A percentile compares a stretch with the other conserved stretches of the same genome.
phyloP scores from a whole-genome alignment of 2,888 invertebrate species.

The Chelonus formosanus region DNA sequence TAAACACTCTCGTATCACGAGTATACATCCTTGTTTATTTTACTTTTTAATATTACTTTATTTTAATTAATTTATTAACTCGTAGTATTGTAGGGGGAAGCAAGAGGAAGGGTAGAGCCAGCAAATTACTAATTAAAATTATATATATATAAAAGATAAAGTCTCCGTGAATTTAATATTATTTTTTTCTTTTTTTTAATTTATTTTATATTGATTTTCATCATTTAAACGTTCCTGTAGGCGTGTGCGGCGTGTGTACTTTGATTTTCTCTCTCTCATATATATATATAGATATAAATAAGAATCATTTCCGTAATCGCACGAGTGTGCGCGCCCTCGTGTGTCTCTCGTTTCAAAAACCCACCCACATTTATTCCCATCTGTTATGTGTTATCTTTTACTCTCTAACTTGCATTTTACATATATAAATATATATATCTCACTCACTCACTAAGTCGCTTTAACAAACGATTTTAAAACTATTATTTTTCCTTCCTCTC shows the following conservation, averaged over 20 bases:
- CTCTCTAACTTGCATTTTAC: slow-evolving; percentile 14
- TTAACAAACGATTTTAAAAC: neutral
- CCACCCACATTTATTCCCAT: slow-evolving; percentile 18
- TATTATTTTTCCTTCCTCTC: slow-evolving; percentile 8
- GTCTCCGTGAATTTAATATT: slow-evolving; percentile 19
- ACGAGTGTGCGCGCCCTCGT: slow-evolving; percentile 37
- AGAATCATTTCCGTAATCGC: neutral
- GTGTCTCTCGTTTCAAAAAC: slow-evolving; percentile 28
- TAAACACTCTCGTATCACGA: slow-evolving; percentile 44
- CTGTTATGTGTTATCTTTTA: slow-evolving; percentile 29
- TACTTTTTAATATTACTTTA: slow-evolving; percentile 11
- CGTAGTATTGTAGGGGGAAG: slow-evolving; percentile 61
- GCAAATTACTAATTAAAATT: slow-evolving; percentile 53
- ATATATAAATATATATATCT: neutral
- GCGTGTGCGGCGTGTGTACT: slow-evolving; percentile 45
- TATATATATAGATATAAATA: slow-evolving; percentile 20
- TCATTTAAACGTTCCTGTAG: slow-evolving; percentile 32
- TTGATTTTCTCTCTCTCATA: slow-evolving; percentile 31
- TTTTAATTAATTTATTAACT: slow-evolving; percentile 32
- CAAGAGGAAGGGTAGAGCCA: slow-evolving; percentile 66
- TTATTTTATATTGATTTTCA: slow-evolving; percentile 31
- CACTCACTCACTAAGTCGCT: neutral
- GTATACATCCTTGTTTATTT: slow-evolving; percentile 20
- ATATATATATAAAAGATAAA: slow-evolving; percentile 27
- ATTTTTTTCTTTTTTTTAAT: slow-evolving; percentile 39